Base-by-base conservation (phyloP, 2,888 invertebrate genomes). In the Yponomeuta malinellus region DNA sequence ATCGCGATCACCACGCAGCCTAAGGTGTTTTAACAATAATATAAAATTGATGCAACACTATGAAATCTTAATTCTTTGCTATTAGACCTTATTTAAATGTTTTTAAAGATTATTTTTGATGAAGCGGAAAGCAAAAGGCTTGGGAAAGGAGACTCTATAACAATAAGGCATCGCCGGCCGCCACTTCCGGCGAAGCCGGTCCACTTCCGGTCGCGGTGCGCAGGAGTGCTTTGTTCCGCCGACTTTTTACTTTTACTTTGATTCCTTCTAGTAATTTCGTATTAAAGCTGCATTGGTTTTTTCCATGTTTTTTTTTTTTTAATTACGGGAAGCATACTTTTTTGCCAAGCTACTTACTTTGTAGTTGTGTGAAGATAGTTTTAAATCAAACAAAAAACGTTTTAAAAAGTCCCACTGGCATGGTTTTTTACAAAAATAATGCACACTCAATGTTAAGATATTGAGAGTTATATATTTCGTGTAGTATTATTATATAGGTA, bases 121-220 rank as follows among this genome's bases (percentile, higher is more conserved):
- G 3, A 59, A 59, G 10, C 15, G 52, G 15, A 59, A 5, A 4
- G 52, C 12, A 59, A 59, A 59, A 15, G 5, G 15, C 52, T 59
- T 15, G 52, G 52, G 52, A 59, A 59, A 59, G 52, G 15, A 59
- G 15, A 8, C 52, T 65, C 33, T 65, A 65, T 31, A 74, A 74
- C 71, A 78, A 78, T 76, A 78, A 75, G 73, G 73, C 74, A 77
- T 74, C 76, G 76, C 74, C 74, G 29, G 65, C 33, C 65, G 72
- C 71, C 67, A 74, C 81, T 80, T 84, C 84, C 82, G 79, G 71
- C 72, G 72, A 15, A 78, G 83, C 83, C 83, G 81, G 83, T 81
- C 75, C 68, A 66, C 77, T 83, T 83, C 83, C 83, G 81, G 76
- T 74, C 73, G 71, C 71, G 72, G 81, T 76, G 73, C 73, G 71